Conservation (phyloP, 2,797 vertebrate genomes). For the Enteromius viviparus region DNA sequence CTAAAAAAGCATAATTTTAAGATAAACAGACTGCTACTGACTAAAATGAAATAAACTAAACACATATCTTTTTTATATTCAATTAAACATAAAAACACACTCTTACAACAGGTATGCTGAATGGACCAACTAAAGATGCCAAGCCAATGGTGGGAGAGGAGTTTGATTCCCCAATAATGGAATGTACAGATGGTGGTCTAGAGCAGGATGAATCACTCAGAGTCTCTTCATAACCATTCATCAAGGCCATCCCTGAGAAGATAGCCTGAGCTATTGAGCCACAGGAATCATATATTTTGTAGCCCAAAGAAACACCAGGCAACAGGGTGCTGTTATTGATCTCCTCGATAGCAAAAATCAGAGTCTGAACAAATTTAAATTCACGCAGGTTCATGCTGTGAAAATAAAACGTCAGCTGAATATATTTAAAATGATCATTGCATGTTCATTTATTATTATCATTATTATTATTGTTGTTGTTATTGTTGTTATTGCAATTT, state of each 20-base stretch:
- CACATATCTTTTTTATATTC: too few species aligned
- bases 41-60: too few species aligned
- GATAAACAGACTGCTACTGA: too few species aligned
- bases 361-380: slow-evolving; percentile 70
- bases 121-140: slow-evolving; percentile 70
- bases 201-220: slow-evolving; percentile 54
- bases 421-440: background rate
- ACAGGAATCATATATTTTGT: slow-evolving; percentile 71
- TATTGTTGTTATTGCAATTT: too few species aligned
- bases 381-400: slow-evolving; percentile 5
- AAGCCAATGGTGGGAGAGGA: slow-evolving; percentile 73
- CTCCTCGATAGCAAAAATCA: slow-evolving; percentile 75
- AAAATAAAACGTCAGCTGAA: background rate
- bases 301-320: slow-evolving; percentile 69
- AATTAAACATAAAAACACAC: too few species aligned
- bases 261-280: slow-evolving; percentile 65
- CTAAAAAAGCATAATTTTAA: background rate
- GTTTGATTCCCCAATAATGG: slow-evolving; percentile 72
- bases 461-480: too few species aligned
- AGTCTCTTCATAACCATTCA: slow-evolving; percentile 59
- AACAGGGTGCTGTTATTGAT: slow-evolving; percentile 74
- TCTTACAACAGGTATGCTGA: slow-evolving; percentile 70
- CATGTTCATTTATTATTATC: too few species aligned
- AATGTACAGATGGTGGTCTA: slow-evolving; percentile 65
- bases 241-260: slow-evolving; percentile 65